Percentiles rank a stretch among this genome's conserved stretches.
These are phyloP conservation scores for Sebastes cheni DNA, from an alignment of 2,797 vertebrate genomes.

Conservation along the genomic window DNA sequence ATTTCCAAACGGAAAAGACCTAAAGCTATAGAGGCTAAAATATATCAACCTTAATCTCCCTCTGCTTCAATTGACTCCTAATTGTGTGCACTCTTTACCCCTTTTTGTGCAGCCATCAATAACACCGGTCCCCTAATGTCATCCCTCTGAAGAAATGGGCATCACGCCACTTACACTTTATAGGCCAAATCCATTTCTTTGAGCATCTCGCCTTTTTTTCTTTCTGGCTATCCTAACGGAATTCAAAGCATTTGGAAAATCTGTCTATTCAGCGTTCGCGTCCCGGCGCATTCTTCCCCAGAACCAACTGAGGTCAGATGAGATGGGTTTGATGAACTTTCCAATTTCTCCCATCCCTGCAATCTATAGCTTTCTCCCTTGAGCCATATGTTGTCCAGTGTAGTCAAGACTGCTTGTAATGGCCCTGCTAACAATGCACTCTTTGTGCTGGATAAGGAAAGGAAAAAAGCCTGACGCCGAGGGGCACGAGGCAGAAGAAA, in stretches of 20 bases:
- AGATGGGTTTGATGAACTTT: conserved; percentile 93
- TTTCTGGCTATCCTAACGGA: conserved; percentile 88
- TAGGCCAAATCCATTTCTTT: conserved; percentile 93
- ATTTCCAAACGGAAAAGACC: conserved; percentile 93
- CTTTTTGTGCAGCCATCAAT: conserved; percentile 86
- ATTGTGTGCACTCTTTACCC: conserved; percentile 88
- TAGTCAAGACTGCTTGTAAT: conserved; percentile 89
- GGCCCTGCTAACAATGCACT: conserved; percentile 94
- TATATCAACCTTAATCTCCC: conserved; percentile 82
- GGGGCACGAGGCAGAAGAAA: conserved; percentile 83
- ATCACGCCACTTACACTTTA: conserved; percentile 87
- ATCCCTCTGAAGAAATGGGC: conserved; percentile 89
- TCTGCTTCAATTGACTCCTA: conserved; percentile 92
- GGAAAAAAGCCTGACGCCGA: conserved; percentile 87
- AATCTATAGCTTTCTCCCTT: conserved; percentile 93
- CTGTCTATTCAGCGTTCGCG: conserved; percentile 91
- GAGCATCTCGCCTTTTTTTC: conserved; percentile 78
- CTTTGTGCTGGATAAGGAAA: conserved; percentile 95
- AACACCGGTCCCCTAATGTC: conserved; percentile 88
- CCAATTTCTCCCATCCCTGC: conserved; percentile 78
- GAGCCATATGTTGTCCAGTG: conserved; percentile 88
- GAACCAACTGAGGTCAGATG: conserved; percentile 86
- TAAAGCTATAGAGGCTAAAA: conserved; percentile 88
- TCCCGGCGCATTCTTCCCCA: conserved; percentile 85
- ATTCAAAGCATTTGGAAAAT: conserved; percentile 99